Evolutionary conservation across 1,140 invertebrate genomes (phyloP), one percentile per base, ranked within the genome.

Genomic region (Drosophila lowei): DNA sequence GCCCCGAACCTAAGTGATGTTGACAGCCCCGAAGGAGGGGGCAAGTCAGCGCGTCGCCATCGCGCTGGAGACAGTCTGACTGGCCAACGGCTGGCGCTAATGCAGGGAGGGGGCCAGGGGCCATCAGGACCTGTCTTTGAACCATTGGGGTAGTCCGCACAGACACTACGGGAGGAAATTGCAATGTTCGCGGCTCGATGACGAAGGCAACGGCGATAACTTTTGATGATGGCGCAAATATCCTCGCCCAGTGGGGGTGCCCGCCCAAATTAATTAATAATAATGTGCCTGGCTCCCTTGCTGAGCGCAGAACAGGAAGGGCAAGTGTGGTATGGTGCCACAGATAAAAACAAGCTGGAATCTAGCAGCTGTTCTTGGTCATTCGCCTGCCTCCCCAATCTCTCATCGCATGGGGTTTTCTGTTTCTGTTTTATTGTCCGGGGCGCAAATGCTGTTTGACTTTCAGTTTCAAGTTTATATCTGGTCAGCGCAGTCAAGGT

Each of bases 241-340:
- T 53, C 56, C 68, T 41, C 28, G 47, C 21, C 68, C 58, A 34
- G 71, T 70, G 72, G 73, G 70, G 66, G 64, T 68, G 70, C 4
- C 34, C 52, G 54, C 56, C 58, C 68, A 85, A 86, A 86, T 88
- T 86, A 86, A 86, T 86, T 86, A 89, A 88, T 79, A 86, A 83
- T 86, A 88, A 86, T 86, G 81, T 83, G 73, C 53, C n/a, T 56
- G 42, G 43, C 42, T 11, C 18, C 16, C 46, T 48, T 23, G 21
- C 46, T 13, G 18, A 25, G 25, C 54, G 25, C 23, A 42, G 34
- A 38, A 13, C 11, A 3, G 11, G 11, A 1, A 38, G 11, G 49
- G 30, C 15, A 18, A 11, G 34, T 28, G 28, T 6, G 15, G 44
- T 25, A 25, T 59, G 9, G 34, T 38, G 15, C 65, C 49, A 30